Evolutionary conservation across 2,888 invertebrate species (phyloP).

Genomic region (Aplocera efformata): DNA sequence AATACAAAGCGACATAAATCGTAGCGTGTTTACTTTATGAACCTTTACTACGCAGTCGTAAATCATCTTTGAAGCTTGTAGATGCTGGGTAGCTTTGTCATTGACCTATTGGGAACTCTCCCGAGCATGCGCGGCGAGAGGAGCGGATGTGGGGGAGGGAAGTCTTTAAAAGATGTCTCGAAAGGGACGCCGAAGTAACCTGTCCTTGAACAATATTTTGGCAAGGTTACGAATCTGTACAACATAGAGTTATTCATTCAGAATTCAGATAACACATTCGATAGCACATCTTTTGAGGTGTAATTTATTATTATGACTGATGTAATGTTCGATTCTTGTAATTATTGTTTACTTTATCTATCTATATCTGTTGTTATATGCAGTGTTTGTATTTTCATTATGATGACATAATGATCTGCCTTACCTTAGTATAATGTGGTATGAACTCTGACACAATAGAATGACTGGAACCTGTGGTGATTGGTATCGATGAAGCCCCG

Average conservation of each 20-base stretch:
- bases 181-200: conserved; percentile 40
- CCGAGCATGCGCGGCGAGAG: conserved; percentile 45
- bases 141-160: conserved; percentile 37
- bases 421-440: too few relatives aligned
- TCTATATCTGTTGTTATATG: too few relatives aligned
- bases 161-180: conserved; percentile 38
- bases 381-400: too few relatives aligned
- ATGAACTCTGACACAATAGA: too few relatives aligned
- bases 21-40: conserved; percentile 12
- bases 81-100: conserved; percentile 36
- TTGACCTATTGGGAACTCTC: conserved; percentile 34
- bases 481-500: too few relatives aligned
- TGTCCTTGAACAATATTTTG: conserved; percentile 59
- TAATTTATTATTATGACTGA: too few relatives aligned
- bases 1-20: conserved; percentile 31
- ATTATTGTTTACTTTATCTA: too few relatives aligned
- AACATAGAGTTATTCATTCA: background rate
- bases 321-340: too few relatives aligned
- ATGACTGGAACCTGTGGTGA: too few relatives aligned
- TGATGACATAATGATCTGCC: too few relatives aligned
- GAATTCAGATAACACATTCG: too few relatives aligned
- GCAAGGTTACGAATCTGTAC: conserved; percentile 49
- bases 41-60: conserved; percentile 35
- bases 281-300: too few relatives aligned
- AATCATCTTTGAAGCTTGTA: conserved; percentile 44